Evolutionary conservation across 2,797 vertebrate genomes (phyloP).

Genomic region (Tenualosa ilisha): DNA sequence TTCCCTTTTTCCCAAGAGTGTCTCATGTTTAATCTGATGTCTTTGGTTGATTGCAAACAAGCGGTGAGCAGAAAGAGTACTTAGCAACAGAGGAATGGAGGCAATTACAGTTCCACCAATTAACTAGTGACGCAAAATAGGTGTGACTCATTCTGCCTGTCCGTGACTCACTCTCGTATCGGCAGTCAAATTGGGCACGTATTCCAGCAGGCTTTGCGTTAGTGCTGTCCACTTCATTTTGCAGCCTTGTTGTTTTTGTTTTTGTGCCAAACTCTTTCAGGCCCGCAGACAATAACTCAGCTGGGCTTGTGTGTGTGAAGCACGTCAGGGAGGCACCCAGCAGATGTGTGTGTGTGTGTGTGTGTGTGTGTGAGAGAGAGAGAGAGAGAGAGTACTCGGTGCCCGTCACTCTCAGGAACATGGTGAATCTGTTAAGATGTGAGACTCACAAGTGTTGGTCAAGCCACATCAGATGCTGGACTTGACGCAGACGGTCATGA

Average conservation of each 20-base stretch:
- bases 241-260: not conserved
- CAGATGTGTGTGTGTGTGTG: not conserved
- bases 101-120: not conserved
- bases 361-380: no score
- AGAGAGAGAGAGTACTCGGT: not conserved
- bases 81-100: not conserved
- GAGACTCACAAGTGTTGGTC: not conserved
- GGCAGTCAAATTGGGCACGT: not conserved
- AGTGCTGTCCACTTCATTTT: not conserved
- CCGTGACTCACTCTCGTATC: constrained; percentile 5
- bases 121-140: not conserved
- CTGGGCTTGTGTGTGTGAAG: not conserved
- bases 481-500: not conserved
- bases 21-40: constrained; percentile 48
- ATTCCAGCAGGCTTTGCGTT: not conserved
- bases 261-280: not conserved
- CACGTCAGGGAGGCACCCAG: not conserved
- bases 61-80: constrained; percentile 1
- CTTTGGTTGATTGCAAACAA: constrained; percentile 57
- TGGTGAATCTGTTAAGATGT: not conserved
- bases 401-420: not conserved
- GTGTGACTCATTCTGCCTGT: constrained; percentile 1
- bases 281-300: not conserved
- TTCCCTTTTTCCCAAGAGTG: constrained; percentile 8
- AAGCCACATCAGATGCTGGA: not conserved